A percentile compares a stretch with the other conserved stretches of the same genome.
These are phyloP conservation scores for Pseudolycoriella hygida DNA, from an alignment of 2,888 invertebrate species.

Conservation along the genomic window DNA sequence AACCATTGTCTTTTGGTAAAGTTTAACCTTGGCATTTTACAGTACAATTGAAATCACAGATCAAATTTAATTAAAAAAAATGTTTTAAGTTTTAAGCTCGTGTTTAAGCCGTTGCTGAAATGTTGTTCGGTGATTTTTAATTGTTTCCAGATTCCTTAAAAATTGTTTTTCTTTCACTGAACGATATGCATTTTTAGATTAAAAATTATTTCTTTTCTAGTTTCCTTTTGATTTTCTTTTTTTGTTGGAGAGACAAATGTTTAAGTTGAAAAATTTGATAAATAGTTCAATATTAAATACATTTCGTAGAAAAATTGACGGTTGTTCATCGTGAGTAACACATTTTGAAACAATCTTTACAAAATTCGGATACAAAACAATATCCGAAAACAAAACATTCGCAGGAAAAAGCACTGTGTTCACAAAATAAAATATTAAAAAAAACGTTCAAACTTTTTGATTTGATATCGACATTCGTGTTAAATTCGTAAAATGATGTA, in stretches of 20 bases:
- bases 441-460: no score
- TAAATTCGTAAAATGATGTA: no score
- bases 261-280: constrained; percentile 13
- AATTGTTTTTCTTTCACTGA: not conserved
- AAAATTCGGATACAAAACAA: not conserved
- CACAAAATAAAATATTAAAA: no score
- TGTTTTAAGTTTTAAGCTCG: not conserved
- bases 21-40: constrained; percentile 25
- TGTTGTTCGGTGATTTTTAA: no score
- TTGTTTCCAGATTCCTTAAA: not conserved
- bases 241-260: not conserved
- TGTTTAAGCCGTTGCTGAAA: no score
- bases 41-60: not conserved
- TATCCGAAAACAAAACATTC: no score
- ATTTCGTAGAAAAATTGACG: constrained; percentile 12
- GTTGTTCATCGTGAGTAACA: constrained; percentile 10
- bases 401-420: no score
- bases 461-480: no score
- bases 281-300: constrained; percentile 12
- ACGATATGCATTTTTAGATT: not conserved
- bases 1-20: constrained; percentile 61
- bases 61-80: not conserved
- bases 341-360: not conserved
- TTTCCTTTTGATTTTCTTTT: not conserved
- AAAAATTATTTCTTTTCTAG: not conserved